A percentile compares a stretch with the other conserved stretches of the same genome.
Evolutionary conservation across 2,797 vertebrate genomes (phyloP).

Genomic region (Antrozous pallidus): DNA sequence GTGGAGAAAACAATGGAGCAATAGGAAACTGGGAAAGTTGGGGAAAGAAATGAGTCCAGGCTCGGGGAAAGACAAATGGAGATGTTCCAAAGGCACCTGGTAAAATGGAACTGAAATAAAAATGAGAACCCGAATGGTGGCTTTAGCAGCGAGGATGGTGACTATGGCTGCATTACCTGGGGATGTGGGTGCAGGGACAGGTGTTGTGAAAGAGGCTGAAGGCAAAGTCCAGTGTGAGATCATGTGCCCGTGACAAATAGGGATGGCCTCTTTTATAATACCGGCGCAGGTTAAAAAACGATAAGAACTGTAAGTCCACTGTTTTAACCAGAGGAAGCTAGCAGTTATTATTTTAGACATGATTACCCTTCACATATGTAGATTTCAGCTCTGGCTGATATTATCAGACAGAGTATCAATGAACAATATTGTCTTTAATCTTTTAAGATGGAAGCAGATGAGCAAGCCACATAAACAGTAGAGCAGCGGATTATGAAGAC

Average conservation of each 20-base stretch:
- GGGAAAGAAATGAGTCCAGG: neutral
- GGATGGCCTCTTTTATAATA: neutral
- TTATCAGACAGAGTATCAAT: neutral
- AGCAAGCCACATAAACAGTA: neutral
- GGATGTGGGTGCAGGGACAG: neutral
- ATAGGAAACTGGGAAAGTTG: neutral
- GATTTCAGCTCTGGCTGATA: neutral
- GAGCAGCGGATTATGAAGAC: neutral
- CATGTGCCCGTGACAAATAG: neutral
- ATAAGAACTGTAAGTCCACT: neutral
- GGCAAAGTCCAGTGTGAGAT: neutral
- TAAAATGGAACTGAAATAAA: neutral
- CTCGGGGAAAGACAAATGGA: neutral
- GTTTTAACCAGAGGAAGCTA: neutral
- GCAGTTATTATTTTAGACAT: neutral
- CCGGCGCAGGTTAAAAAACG: neutral
- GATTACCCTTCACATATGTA: neutral
- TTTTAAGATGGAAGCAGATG: conserved; percentile 28
- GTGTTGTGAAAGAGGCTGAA: neutral
- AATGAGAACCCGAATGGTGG: neutral
- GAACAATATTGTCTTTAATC: neutral
- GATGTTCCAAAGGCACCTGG: neutral
- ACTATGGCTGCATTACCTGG: neutral
- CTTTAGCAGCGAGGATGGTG: neutral
- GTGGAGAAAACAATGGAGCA: neutral